A percentile compares a stretch with the other conserved stretches of the same genome.
Evolutionary conservation across 53 echinoderm and acorn worm genomes (phyloP).

Genomic region (Temnopleurus reevesii): DNA sequence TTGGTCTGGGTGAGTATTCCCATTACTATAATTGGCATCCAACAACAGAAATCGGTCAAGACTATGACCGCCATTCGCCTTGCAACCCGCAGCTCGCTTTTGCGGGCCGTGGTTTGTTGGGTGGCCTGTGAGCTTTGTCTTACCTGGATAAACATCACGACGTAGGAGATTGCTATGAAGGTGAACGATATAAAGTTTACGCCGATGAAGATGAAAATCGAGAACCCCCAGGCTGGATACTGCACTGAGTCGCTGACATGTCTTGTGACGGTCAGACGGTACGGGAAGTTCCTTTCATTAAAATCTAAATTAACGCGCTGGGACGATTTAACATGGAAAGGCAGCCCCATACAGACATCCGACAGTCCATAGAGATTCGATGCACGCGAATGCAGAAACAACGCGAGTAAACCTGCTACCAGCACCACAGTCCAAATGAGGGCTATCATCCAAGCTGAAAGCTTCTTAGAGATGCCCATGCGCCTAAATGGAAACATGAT

Average conservation of each 20-base stretch:
- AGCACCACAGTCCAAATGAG: neutral
- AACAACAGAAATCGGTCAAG: neutral
- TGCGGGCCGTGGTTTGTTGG: neutral
- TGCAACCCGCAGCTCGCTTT: neutral
- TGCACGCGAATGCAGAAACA: neutral
- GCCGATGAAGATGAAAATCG: slow-evolving; percentile 17
- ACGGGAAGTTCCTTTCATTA: neutral
- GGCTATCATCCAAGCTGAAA: neutral
- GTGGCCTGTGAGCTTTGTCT: neutral
- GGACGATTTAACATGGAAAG: neutral
- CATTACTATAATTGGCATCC: slow-evolving; percentile 16
- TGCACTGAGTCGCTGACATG: neutral
- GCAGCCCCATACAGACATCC: slow-evolving; percentile 45
- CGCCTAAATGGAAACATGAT: slow-evolving; percentile 47
- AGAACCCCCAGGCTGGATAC: slow-evolving; percentile 35
- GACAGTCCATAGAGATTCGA: neutral
- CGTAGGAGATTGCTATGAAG: slow-evolving; percentile 56
- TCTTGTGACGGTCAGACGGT: neutral
- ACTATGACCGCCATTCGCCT: neutral
- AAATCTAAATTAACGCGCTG: neutral
- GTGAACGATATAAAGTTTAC: slow-evolving; percentile 3
- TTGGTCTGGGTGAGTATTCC: slow-evolving; percentile 60
- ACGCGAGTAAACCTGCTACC: neutral
- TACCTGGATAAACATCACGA: slow-evolving; percentile 58
- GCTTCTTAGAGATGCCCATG: neutral